Base-by-base conservation (phyloP, 2,797 vertebrate genomes). In the Furcifer pardalis region DNA sequence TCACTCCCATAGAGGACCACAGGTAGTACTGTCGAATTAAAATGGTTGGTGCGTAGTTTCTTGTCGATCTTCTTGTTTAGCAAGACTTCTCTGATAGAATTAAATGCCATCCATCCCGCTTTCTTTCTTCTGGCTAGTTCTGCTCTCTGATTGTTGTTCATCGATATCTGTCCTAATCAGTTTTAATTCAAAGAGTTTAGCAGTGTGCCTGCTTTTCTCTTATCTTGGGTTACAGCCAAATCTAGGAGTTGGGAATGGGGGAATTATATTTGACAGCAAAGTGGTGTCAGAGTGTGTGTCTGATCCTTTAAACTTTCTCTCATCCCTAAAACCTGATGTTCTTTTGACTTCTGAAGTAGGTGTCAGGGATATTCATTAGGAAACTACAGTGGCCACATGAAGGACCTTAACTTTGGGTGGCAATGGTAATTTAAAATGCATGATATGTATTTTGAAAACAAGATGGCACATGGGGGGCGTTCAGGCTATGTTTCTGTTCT, bases 401-500 rank as follows among this genome's bases (percentile, higher is more conserved):
- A n/a, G 32, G n/a, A 25, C 35, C n/a, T 42, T 68, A 42, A 0
- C 62, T 79, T 1, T 74, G 2, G 17, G 12, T 4, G 52, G 52
- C 15, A 19, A 5, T 17, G 52, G 49, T n/a, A 7, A 62, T 75
- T 68, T 68, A 13, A 42, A 13, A 42, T 9, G 82, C 10, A n/a
- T 71, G 13, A n/a, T 59, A 13, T 49, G 74, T n/a, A 81, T 90
- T 86, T 56, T 23, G 66, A 82, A 83, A 9, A 82, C 30, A 63
- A 4, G 52, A 66, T 3, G 40, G 59, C 32, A 27, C 81, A 5
- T 76, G 40, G n/a, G n/a, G n/a, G n/a, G n/a, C 46, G 6, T 27
- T 85, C 85, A 84, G 21, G 2, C 80, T 85, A 82, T 52, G 73
- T 23, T 7, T 77, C 79, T 3, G 9, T 9, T 82, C 86, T 89